Conservation (phyloP, 2,888 invertebrate species). For the Drosophila formosana region DNA sequence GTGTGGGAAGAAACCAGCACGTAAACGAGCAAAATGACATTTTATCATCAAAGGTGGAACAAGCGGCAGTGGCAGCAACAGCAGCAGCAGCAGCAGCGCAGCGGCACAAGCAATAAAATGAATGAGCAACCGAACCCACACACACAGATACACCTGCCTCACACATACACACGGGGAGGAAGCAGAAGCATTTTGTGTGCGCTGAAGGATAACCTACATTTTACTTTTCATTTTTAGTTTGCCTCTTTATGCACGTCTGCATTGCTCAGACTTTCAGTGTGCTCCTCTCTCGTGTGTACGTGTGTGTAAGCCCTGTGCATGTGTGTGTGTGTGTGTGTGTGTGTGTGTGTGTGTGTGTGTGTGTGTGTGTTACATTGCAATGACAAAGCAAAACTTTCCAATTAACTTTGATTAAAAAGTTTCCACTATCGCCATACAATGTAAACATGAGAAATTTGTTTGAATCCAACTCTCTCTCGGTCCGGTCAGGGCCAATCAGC, state of each 20-base stretch:
- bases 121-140: constrained; percentile 56
- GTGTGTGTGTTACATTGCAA: constrained; percentile 63
- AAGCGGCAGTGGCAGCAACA: constrained; percentile 46
- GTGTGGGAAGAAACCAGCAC: constrained; percentile 46
- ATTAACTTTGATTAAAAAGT: constrained; percentile 81
- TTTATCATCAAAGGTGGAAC: constrained; percentile 81
- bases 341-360: constrained; percentile 28
- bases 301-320: constrained; percentile 23
- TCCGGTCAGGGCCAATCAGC: constrained; percentile 44
- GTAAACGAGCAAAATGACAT: constrained; percentile 81
- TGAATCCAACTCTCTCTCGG: constrained; percentile 64
- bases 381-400: constrained; percentile 82
- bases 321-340: constrained; percentile 24
- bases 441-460: constrained; percentile 80
- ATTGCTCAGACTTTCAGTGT: constrained; percentile 19
- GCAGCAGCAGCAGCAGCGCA: constrained; percentile 43
- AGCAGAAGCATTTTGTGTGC: constrained; percentile 72
- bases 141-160: not conserved
- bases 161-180: not conserved
- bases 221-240: constrained; percentile 76
- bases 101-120: constrained; percentile 58
- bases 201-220: constrained; percentile 80
- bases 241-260: constrained; percentile 67
- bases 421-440: constrained; percentile 79
- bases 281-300: constrained; percentile 4